Percentiles rank a stretch among this genome's conserved stretches.
Conservation (phyloP, 2,113 vertebrate genomes). For the Rhinoderma darwinii region DNA sequence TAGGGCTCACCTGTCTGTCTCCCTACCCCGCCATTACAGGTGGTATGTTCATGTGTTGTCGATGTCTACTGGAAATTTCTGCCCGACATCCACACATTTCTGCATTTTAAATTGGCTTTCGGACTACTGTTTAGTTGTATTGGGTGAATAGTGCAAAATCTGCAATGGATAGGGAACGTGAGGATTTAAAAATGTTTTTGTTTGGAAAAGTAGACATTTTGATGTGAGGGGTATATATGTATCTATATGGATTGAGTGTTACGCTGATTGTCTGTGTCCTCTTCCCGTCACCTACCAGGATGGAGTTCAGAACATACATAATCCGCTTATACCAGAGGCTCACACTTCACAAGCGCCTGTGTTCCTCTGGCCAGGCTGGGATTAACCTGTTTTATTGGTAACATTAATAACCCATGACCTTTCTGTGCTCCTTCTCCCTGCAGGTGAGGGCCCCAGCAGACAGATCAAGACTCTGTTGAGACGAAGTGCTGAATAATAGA, state of each 20-base stretch:
- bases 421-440: slow-evolving; percentile 24
- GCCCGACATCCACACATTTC: too few relatives aligned
- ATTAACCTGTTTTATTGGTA: slow-evolving; percentile 47
- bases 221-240: background rate
- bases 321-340: slow-evolving; percentile 52
- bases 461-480: background rate
- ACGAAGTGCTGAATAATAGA: slow-evolving; percentile 7
- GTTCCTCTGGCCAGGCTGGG: slow-evolving; percentile 40
- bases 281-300: background rate
- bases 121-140: too few relatives aligned
- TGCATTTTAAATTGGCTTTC: too few relatives aligned
- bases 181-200: background rate
- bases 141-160: background rate
- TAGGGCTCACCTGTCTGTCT: too few relatives aligned
- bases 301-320: slow-evolving; percentile 36
- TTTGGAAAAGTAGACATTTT: too few relatives aligned
- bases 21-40: too few relatives aligned
- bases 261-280: background rate
- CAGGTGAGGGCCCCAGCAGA: slow-evolving; percentile 50
- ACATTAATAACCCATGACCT: slow-evolving; percentile 48
- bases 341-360: slow-evolving; percentile 41
- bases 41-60: too few relatives aligned
- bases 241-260: background rate
- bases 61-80: too few relatives aligned
- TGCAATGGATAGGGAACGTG: background rate